A percentile compares a stretch with the other conserved stretches of the same genome.
Conservation (phyloP, 2,888 invertebrate genomes). For the Rhingia rostrata region DNA sequence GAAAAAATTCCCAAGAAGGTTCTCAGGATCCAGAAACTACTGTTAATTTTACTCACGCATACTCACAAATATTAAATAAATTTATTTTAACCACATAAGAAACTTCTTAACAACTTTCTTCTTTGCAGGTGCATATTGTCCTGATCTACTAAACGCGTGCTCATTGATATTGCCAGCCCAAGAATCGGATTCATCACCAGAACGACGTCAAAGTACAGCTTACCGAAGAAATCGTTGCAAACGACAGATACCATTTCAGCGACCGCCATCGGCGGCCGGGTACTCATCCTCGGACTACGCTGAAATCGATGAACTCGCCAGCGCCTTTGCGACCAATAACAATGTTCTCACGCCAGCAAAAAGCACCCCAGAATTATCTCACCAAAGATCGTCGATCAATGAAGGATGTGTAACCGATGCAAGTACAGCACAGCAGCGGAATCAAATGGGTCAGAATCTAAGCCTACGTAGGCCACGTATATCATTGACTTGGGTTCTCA, state of each 20-base stretch:
- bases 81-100: too few relatives aligned
- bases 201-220: slow-evolving; percentile 78
- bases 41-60: too few relatives aligned
- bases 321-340: slow-evolving; percentile 32
- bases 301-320: slow-evolving; percentile 79
- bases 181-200: slow-evolving; percentile 79
- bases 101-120: not conserved
- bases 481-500: slow-evolving; percentile 90
- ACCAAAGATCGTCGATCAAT: slow-evolving; percentile 61
- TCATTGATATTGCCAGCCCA: slow-evolving; percentile 80
- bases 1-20: too few relatives aligned
- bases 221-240: slow-evolving; percentile 27
- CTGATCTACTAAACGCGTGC: slow-evolving; percentile 81
- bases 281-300: slow-evolving; percentile 79
- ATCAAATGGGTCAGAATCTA: slow-evolving; percentile 85
- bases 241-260: slow-evolving; percentile 72
- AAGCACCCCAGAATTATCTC: slow-evolving; percentile 78
- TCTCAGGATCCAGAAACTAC: too few relatives aligned
- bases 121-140: slow-evolving; percentile 81
- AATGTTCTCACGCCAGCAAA: slow-evolving; percentile 71
- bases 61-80: too few relatives aligned
- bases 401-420: slow-evolving; percentile 77
- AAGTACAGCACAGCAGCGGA: slow-evolving; percentile 68
- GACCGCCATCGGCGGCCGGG: slow-evolving; percentile 40
- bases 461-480: slow-evolving; percentile 86